Evolutionary conservation across 1,140 invertebrate genomes (phyloP), one percentile per base, ranked within the genome.

Genomic region (Listronotus oregonensis): DNA sequence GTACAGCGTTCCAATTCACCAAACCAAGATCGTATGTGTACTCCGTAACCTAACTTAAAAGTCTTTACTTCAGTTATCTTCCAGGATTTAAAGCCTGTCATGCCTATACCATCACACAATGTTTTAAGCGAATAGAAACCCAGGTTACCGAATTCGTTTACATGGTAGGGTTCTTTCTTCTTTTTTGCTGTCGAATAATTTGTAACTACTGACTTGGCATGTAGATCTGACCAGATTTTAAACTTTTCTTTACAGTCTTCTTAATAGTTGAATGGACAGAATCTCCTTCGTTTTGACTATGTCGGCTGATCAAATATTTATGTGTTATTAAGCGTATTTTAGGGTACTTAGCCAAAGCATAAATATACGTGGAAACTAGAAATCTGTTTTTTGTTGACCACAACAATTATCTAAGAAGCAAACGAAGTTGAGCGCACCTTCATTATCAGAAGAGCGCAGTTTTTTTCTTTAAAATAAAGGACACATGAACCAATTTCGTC

Each of bases 271-370:
- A 73, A 64, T 80, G 80, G 40, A 76, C 72, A 49, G 65, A 72
- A 63, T 80, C 77, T 0, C 71, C 75, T 56, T 79, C 78, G 63
- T 80, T 79, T 74, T 79, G 77, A 8, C 76, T 80, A 59, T 81
- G 77, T 0, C 77, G 74, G 40, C 69, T 74, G 32, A 77, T 73
- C 44, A 81, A 52, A 68, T 68, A 80, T 66, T 79, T 79, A 60
- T 80, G 78, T 0, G 71, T 77, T 11, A 80, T 79, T 14, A 66
- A 50, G 27, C 73, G 63, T 15, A 77, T 73, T 47, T 73, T 71
- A 34, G 57, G 52, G 18, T 73, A 66, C 39, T 55, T 55, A 71
- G 44, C 31, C 1, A 78, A 70, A 11, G 74, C 76, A 62, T 75
- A 77, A 7, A 74, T 12, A 59, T 78, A 80, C 54, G 77, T 56